Evolutionary conservation across 2,888 invertebrate species (phyloP), one percentile per base, ranked within the genome.

Genomic region (Lasioglossum figueresi): DNA sequence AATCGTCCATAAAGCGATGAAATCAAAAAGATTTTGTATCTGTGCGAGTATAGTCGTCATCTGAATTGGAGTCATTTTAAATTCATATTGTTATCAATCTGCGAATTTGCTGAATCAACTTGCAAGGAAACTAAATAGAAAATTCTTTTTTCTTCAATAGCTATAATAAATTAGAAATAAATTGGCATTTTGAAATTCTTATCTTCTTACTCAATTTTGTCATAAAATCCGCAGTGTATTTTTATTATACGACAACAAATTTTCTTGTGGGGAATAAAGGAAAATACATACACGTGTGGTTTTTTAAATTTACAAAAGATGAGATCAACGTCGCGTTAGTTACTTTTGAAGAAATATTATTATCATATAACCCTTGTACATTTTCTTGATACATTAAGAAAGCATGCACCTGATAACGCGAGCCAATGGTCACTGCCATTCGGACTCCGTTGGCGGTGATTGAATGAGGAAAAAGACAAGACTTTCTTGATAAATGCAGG

Each of bases 281-380:
- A n/a, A n/a, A 56, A 56, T 56, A 12, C 10, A 8, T 10, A 52
- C n/a, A 52, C 8, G 2, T 52, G n/a, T 6, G 10, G 52, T 16
- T 31, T 19, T 19, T 6, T 19, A 8, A 31, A 19, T 8, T 8
- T 16, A 31, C 10, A 1, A 83, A 75, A 76, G 34, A 43, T 75
- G 71, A 37, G 74, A 72, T 79, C 78, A 84, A 71, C 16, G 78
- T 82, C 72, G 37, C 82, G 66, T 70, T 40, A 14, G n/a, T n/a
- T 70, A 40, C n/a, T 40, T 5, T n/a, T n/a, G 40, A 70, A 70
- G 70, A 70, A 14, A 14, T 12, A 68, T 37, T 31, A n/a, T 31
- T n/a, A 68, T 37, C 12, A n/a, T 70, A 3, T 4, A 23, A 10
- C n/a, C 40, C 40, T 68, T 68, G 37, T 8, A 34, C 10, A 37